A percentile compares a stretch with the other conserved stretches of the same genome.
Evolutionary conservation across 2,888 invertebrate genomes (phyloP).

Genomic region (Pantelozetes paolii): DNA sequence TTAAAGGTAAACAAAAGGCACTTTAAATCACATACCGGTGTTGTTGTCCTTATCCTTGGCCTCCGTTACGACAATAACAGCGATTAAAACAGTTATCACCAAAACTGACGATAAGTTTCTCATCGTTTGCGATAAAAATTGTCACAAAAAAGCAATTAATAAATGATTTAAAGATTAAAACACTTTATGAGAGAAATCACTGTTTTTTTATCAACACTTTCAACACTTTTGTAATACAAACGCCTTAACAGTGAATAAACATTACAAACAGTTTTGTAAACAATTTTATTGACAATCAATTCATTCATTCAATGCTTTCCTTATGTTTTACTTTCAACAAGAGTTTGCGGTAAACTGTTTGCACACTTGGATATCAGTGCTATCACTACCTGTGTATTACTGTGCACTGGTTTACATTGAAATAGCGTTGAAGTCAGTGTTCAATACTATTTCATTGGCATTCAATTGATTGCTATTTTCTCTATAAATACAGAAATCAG

Average conservation of each 20-base stretch:
- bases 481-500: too few relatives aligned
- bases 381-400: too few relatives aligned
- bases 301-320: neutral
- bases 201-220: neutral
- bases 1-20: neutral
- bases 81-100: neutral
- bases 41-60: neutral
- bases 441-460: too few relatives aligned
- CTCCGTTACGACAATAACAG: neutral
- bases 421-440: too few relatives aligned
- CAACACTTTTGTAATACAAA: neutral
- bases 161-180: neutral
- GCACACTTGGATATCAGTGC: too few relatives aligned
- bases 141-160: neutral
- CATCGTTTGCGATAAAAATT: neutral
- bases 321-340: neutral
- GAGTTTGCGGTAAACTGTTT: too few relatives aligned
- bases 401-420: too few relatives aligned
- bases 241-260: neutral
- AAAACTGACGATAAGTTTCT: neutral
- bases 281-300: neutral
- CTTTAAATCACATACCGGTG: neutral
- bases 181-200: neutral
- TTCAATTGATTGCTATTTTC: too few relatives aligned
- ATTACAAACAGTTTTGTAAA: neutral